Percentiles rank a stretch among this genome's conserved stretches.
Conservation (phyloP, 2,797 vertebrate species). For the Phrynocephalus vlangalii region DNA sequence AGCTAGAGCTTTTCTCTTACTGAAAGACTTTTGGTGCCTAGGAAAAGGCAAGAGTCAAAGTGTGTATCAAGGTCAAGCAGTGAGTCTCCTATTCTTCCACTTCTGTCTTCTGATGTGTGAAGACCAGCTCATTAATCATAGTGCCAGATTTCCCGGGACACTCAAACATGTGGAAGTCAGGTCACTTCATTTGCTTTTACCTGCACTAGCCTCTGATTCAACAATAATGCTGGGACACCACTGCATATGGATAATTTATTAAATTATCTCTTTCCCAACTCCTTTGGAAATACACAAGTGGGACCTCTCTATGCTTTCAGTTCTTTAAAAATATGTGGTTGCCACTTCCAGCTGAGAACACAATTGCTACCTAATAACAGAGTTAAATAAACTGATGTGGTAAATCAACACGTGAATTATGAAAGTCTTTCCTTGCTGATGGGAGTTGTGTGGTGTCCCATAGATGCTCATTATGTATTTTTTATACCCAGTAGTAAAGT, state of each 20-base stretch:
- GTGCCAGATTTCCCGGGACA: neutral
- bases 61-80: neutral
- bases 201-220: neutral
- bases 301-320: neutral
- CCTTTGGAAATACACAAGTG: neutral
- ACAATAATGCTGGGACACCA: neutral
- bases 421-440: slow-evolving; percentile 43
- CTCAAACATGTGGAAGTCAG: neutral
- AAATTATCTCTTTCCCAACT: neutral
- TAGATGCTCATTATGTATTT: slow-evolving; percentile 54
- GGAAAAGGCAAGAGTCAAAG: neutral
- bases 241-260: slow-evolving; percentile 10
- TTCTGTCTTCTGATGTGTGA: neutral
- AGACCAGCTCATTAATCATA: slow-evolving; percentile 4
- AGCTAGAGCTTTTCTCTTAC: neutral
- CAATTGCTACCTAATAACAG: slow-evolving; percentile 5
- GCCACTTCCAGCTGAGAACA: neutral
- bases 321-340: slow-evolving; percentile 25
- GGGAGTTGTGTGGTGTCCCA: slow-evolving; percentile 45
- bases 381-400: slow-evolving; percentile 61
- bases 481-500: slow-evolving; percentile 51
- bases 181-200: slow-evolving; percentile 19
- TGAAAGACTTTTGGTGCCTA: slow-evolving; percentile 3
- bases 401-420: slow-evolving; percentile 50
- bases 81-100: neutral